phyloP scores from a whole-genome alignment of 2,888 invertebrate genomes.

The Acanthosepion esculentum region DNA sequence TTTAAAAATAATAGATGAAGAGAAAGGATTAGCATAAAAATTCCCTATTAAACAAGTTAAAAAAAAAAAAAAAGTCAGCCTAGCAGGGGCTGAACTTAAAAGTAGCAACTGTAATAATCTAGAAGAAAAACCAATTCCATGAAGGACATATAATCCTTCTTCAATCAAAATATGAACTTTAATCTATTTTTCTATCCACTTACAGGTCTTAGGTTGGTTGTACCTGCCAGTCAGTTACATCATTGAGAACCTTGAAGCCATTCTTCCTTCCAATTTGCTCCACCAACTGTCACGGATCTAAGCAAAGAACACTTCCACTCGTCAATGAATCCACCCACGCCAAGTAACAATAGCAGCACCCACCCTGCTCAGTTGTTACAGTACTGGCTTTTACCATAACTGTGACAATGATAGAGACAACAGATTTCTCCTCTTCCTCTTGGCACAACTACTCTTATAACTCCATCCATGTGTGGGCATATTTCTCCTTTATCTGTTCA shows the following conservation, averaged over 20 bases:
- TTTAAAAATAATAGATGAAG: no score
- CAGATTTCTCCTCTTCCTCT: neutral
- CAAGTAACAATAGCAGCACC: conserved; percentile 46
- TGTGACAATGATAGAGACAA: neutral
- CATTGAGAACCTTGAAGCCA: conserved; percentile 86
- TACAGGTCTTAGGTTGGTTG: conserved; percentile 84
- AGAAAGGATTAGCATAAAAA: no score
- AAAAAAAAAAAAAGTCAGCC: no score
- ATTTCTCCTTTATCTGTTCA: neutral
- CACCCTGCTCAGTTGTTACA: conserved; percentile 24
- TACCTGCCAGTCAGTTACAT: conserved; percentile 87
- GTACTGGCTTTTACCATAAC: neutral
- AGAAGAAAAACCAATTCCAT: no score
- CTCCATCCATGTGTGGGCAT: neutral
- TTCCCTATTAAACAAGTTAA: no score
- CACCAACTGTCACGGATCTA: conserved; percentile 79
- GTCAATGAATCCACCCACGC: neutral
- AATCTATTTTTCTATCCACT: conserved; percentile 50
- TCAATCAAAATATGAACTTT: neutral
- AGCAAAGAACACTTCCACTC: neutral
- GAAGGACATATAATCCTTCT: no score
- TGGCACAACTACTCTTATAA: neutral
- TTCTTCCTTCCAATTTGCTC: conserved; percentile 86
- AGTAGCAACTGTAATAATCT: no score
- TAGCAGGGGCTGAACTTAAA: no score